Base-by-base conservation (phyloP, 1,140 invertebrate genomes). In the Brachionus koreanus region DNA sequence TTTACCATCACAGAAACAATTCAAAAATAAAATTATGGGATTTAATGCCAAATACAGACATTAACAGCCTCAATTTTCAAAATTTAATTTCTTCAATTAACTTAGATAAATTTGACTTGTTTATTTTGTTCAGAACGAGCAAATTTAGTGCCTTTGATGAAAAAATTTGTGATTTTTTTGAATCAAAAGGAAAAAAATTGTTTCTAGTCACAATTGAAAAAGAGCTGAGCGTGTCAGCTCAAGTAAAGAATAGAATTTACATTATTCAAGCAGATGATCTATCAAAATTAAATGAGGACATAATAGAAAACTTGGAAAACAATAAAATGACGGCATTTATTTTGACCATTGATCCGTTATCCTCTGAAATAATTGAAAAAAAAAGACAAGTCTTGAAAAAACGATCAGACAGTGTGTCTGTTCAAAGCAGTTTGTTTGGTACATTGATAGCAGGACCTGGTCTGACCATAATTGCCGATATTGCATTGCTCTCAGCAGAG, bases 1-100 rank as follows among this genome's bases (percentile, higher is more conserved):
- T 74, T 46, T 74, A 46, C 43, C n/a, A 74, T 19, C 69, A 74
- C 43, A 46, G 19, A 46, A 74, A 74, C 42, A 74, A 74, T 74
- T 74, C 42, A 6, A 46, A 46, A n/a, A 6, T 74, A 29, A 23
- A 46, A 46, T 23, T 74, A 12, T 74, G 69, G 69, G 69, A 74
- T 39, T 16, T 74, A 43, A 25, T 12, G 23, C 69, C 39, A 9
- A 43, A 46, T 29, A 33, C 23, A 29, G 39, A 43, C 6, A 25
- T 74, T 12, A 46, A 74, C n/a, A 23, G 23, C 5, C 9, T 23
- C 1, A 74, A 74, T 74, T 19, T 74, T 12, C 19, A 29, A 4
- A 4, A 74, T n/a, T 74, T 46, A 1, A 13, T 74, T 25, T 29
- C 37, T 12, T 9, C 39, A 3, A 29, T 46, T 5, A n/a, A 74